A percentile compares a stretch with the other conserved stretches of the same genome.
Conservation (phyloP, 2,113 vertebrate species). For the Elachura formosa region DNA sequence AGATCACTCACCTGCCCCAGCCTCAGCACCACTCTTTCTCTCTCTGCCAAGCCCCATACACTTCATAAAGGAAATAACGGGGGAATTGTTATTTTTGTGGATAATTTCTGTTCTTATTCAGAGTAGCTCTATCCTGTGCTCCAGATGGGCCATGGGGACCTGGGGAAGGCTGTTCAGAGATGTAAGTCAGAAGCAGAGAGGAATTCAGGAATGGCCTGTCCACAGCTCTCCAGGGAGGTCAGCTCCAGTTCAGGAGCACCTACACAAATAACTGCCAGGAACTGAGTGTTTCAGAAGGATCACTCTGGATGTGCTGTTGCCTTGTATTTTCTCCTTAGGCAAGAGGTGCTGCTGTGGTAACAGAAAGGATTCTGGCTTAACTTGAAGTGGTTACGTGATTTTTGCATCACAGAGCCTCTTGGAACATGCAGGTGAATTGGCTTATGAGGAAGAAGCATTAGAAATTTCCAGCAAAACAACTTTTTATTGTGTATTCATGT, state of each 20-base stretch:
- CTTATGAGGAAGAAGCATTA: not conserved
- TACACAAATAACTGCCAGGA: not conserved
- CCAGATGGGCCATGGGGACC: no score
- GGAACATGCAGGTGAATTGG: not conserved
- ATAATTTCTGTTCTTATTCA: not conserved
- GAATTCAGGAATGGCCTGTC: not conserved
- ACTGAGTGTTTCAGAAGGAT: not conserved
- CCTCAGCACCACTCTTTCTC: not conserved
- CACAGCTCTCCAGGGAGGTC: not conserved
- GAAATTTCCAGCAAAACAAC: not conserved
- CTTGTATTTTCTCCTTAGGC: not conserved
- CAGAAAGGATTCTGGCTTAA: not conserved
- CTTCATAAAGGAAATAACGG: accelerated
- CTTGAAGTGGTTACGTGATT: not conserved
- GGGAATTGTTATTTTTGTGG: not conserved
- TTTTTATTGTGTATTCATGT: not conserved
- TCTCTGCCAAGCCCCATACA: not conserved
- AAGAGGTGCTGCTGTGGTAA: not conserved
- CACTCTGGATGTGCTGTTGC: not conserved
- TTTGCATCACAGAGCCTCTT: not conserved
- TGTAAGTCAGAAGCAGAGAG: not conserved
- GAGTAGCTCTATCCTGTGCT: not conserved
- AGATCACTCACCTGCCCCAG: not conserved
- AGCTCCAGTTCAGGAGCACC: not conserved
- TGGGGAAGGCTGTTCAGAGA: not conserved